Evolutionary conservation across 2,797 vertebrate species (phyloP).

Genomic region (Acridotheres tristis): DNA sequence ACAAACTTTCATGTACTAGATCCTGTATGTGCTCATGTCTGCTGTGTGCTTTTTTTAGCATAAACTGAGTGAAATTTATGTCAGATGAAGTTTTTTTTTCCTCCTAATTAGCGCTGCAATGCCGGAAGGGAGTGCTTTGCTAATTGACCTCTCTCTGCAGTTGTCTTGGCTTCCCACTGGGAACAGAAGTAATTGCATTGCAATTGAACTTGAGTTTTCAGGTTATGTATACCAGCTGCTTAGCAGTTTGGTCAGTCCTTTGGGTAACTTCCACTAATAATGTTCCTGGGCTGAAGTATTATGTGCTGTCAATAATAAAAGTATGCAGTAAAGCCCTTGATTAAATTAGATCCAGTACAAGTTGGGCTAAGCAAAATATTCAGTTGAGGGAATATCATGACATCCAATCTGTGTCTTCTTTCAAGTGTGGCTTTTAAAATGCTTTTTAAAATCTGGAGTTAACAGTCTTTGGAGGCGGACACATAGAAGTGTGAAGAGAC

Average conservation of each 20-base stretch:
- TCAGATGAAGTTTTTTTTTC: background rate
- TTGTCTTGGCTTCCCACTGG: background rate
- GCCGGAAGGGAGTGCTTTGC: background rate
- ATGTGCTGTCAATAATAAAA: background rate
- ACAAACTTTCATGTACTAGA: background rate
- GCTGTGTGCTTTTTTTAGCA: background rate
- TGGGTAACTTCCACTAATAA: background rate
- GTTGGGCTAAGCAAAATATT: background rate
- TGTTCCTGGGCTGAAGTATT: background rate
- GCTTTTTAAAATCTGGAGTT: background rate
- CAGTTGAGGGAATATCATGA: background rate
- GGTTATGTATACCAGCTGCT: background rate
- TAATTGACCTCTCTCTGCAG: conserved; percentile 4
- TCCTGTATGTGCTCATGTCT: background rate
- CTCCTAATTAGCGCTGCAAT: background rate
- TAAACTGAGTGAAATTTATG: background rate
- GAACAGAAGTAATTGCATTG: background rate
- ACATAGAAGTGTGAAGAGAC: background rate
- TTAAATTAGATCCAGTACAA: conserved; percentile 3
- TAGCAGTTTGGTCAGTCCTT: background rate
- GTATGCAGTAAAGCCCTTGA: background rate
- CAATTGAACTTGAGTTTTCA: background rate
- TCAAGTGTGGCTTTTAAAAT: background rate
- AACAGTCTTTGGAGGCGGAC: background rate
- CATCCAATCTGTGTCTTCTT: background rate